Evolutionary conservation across 2,797 vertebrate species (phyloP).

Genomic region (Nyctibius grandis): DNA sequence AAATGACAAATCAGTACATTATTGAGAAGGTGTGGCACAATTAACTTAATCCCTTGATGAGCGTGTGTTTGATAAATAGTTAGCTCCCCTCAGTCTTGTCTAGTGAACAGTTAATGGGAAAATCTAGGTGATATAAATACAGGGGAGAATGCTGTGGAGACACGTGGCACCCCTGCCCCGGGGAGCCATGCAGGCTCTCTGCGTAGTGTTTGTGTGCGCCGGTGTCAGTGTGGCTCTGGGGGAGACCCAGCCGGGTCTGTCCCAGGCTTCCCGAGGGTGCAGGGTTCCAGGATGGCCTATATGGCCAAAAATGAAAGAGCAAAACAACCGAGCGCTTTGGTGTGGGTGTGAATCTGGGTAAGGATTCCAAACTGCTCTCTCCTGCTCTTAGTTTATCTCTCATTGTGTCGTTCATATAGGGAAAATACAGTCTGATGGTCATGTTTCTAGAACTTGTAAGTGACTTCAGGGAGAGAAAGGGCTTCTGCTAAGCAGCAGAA

Average conservation of each 20-base stretch:
- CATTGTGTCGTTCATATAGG: neutral
- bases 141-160: neutral
- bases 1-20: neutral
- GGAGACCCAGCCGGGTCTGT: neutral
- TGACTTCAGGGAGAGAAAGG: neutral
- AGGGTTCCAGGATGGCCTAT: neutral
- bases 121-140: neutral
- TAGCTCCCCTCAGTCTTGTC: neutral
- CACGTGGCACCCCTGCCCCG: neutral
- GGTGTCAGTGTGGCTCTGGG: accelerated
- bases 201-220: accelerated
- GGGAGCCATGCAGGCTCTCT: neutral
- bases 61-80: neutral
- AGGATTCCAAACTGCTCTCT: neutral
- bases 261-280: neutral
- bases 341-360: neutral
- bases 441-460: neutral
- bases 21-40: neutral
- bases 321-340: neutral
- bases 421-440: neutral
- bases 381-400: neutral
- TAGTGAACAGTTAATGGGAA: neutral
- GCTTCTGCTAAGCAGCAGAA: neutral
- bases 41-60: neutral
- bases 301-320: neutral